A percentile compares a stretch with the other conserved stretches of the same genome.
phyloP scores from a whole-genome alignment of 2,113 vertebrate genomes.

The Pluvianellus socialis region DNA sequence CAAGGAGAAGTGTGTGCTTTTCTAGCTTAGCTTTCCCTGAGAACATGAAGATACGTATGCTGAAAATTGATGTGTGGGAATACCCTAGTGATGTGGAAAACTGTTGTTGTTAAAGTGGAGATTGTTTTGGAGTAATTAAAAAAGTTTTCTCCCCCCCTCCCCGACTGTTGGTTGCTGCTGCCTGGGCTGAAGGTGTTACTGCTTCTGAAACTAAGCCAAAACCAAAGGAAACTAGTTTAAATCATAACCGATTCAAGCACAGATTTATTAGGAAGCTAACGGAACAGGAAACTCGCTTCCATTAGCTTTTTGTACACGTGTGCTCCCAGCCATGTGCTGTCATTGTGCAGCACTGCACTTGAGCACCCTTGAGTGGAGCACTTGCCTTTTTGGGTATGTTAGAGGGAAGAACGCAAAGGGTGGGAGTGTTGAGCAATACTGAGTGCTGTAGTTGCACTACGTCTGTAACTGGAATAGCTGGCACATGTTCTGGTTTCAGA shows the following conservation, averaged over 20 bases:
- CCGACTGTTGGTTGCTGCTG: neutral
- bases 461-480: neutral
- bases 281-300: neutral
- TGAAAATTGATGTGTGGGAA: neutral
- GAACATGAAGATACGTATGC: neutral
- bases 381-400: neutral
- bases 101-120: neutral
- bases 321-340: neutral
- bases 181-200: neutral
- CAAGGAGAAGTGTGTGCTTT: rapidly evolving
- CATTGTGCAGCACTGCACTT: neutral
- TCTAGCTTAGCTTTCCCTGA: neutral
- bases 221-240: neutral
- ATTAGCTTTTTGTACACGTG: rapidly evolving
- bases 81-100: neutral
- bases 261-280: neutral
- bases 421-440: rapidly evolving
- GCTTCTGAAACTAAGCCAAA: neutral
- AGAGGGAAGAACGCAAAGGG: no score
- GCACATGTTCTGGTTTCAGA: neutral
- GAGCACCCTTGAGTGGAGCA: neutral
- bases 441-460: neutral
- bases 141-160: neutral
- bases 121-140: neutral
- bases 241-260: neutral